Base-by-base conservation (phyloP, 2,797 vertebrate species). In the Synanceia verrucosa region DNA sequence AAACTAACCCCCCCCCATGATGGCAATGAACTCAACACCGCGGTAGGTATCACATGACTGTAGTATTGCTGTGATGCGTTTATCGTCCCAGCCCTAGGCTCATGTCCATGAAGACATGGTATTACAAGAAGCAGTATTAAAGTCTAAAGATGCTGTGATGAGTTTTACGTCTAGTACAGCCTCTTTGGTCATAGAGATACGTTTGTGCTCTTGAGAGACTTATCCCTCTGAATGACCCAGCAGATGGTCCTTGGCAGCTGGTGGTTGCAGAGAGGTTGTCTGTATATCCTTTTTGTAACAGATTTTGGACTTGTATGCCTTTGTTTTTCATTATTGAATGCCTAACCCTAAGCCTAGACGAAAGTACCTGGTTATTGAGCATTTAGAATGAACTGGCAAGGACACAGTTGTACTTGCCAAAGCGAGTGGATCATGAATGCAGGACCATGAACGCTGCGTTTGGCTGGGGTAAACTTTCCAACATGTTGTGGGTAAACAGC, bases 401-500 rank as follows among this genome's bases (percentile, higher is more conserved):
- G n/a, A 53, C 21, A 26, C 47, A 5, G 8, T 5, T 51, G 5
- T 6, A 33, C 23, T 37, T 9, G 0, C 53, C 14, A 19, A 14
- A 19, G 18, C 18, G 65, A 21, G 43, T 62, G 58, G 9, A 26
- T 26, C 23, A 2, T 26, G 57, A 44, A 18, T 2, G 24, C 28
- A 26, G 53, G 44, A 47, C 53, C 53, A 39, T 13, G 28, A 43
- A 37, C 36, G 7, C 39, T 31, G 46, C 6, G 1, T 55, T 65
- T 21, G 2, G 33, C 13, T 37, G 23, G 34, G 31, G 24, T 63
- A 59, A 73, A 78, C 59, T 58, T 29, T 59, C 53, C 26, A 28
- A n/a, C 19, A 37, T 63, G n/a, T 66, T 75, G 31, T 56, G 51
- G 46, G 39, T 64, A 50, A 76, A 72, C 34, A 37, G 47, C 4